Evolutionary conservation across 1,140 invertebrate species (phyloP).

Genomic region (Zaprionus nigranus): DNA sequence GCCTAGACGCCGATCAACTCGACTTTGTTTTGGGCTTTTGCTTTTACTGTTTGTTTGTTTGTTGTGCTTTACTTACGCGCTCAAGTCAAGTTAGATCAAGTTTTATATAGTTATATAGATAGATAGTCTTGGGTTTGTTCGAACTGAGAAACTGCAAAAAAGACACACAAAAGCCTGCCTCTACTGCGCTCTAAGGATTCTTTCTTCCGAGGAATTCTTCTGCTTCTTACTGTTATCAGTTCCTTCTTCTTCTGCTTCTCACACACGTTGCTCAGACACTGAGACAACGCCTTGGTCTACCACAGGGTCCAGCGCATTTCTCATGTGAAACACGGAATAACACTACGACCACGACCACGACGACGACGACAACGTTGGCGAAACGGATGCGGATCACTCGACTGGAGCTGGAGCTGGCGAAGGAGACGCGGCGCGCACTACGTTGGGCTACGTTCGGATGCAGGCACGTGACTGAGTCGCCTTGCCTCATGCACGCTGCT

Average conservation of each 20-base stretch:
- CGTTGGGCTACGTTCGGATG: slow-evolving; percentile 57
- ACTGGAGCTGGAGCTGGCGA: slow-evolving; percentile 39
- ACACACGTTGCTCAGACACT: background rate
- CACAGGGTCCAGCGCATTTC: slow-evolving; percentile 22
- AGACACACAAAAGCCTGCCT: slow-evolving; percentile 64
- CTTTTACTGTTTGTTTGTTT: too few relatives aligned
- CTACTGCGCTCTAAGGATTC: slow-evolving; percentile 62
- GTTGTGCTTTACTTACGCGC: slow-evolving; percentile 67
- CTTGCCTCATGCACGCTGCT: slow-evolving; percentile 63
- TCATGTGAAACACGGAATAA: background rate
- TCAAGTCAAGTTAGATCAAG: slow-evolving; percentile 49
- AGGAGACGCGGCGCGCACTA: slow-evolving; percentile 51
- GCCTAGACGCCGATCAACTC: background rate
- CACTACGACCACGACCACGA: background rate
- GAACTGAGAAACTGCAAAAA: slow-evolving; percentile 30
- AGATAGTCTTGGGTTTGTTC: slow-evolving; percentile 29
- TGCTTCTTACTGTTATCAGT: slow-evolving; percentile 1
- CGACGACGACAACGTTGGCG: slow-evolving; percentile 58
- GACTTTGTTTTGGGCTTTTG: slow-evolving; percentile 2
- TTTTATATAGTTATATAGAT: background rate
- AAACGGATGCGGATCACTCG: slow-evolving; percentile 67
- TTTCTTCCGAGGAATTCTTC: background rate
- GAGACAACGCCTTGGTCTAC: slow-evolving; percentile 24
- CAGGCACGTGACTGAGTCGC: slow-evolving; percentile 79
- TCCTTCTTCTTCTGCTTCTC: background rate